Conservation (phyloP, 2,113 vertebrate genomes). For the Amphilophus citrinellus region DNA sequence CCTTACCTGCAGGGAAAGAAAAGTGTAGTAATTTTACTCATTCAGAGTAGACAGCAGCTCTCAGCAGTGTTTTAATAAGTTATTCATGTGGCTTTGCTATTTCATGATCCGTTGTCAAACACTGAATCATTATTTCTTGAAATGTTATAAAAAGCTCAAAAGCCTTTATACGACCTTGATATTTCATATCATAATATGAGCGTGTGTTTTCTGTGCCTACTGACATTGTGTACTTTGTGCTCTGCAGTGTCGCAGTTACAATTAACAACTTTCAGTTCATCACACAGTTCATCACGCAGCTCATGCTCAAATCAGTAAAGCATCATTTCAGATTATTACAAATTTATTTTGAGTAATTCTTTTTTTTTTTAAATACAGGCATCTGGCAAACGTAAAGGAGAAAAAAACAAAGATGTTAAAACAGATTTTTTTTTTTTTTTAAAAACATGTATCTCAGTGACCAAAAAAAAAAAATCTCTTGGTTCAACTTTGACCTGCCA, state of each 20-base stretch:
- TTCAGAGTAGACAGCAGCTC: background rate
- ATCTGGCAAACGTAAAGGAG: background rate
- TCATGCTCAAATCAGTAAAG: background rate
- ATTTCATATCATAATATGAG: background rate
- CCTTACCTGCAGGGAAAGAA: background rate
- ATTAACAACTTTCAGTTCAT: background rate
- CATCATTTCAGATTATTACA: background rate
- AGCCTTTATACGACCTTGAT: background rate
- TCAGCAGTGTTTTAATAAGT: background rate
- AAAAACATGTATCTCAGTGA: background rate
- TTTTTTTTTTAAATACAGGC: background rate
- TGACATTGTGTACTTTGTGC: background rate
- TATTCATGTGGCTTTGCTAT: background rate
- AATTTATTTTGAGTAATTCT: background rate
- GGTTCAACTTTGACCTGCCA: background rate
- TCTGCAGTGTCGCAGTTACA: background rate
- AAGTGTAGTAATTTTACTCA: background rate
- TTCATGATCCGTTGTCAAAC: conserved; percentile 4
- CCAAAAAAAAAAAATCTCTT: background rate
- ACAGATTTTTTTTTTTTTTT: too few relatives aligned
- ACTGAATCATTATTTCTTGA: background rate
- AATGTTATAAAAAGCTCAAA: background rate
- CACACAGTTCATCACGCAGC: background rate
- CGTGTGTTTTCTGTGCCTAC: background rate
- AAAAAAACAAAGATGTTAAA: background rate